Percentiles rank a stretch among this genome's conserved stretches.
These are phyloP conservation scores for Corythaixoides concolor DNA, from an alignment of 2,113 vertebrate species.

Conservation along the genomic window DNA sequence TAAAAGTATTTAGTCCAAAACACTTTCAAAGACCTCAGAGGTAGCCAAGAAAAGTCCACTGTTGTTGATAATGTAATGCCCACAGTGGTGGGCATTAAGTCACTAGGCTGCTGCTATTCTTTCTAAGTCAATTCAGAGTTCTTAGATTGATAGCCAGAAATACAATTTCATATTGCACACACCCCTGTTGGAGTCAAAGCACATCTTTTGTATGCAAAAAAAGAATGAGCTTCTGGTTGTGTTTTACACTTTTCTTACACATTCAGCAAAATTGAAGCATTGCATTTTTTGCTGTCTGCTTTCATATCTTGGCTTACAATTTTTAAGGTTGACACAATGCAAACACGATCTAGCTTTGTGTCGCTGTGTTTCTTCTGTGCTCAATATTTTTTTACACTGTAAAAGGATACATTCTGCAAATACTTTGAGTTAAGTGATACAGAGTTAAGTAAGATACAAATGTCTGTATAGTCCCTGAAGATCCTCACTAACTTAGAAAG, in stretches of 20 bases:
- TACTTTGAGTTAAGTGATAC: neutral
- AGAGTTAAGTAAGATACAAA: neutral
- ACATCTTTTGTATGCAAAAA: neutral
- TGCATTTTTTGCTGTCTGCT: neutral
- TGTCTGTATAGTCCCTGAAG: neutral
- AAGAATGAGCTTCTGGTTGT: neutral
- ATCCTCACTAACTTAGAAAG: neutral
- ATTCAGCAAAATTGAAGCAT: neutral
- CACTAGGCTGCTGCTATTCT: neutral
- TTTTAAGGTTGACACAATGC: neutral
- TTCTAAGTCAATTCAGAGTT: neutral
- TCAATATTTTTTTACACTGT: neutral
- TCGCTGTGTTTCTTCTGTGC: neutral
- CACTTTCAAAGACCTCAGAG: neutral
- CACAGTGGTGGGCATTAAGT: neutral
- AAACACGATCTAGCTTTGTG: neutral
- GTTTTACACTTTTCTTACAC: neutral
- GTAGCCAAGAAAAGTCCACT: neutral
- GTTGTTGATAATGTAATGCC: neutral
- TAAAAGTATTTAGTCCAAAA: neutral
- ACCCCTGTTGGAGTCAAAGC: neutral
- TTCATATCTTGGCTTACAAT: neutral
- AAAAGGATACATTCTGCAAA: neutral
- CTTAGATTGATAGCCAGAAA: neutral
- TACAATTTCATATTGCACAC: fast-evolving